phyloP scores from a whole-genome alignment of 2,797 vertebrate species.

The Mormyrops boulengeri region DNA sequence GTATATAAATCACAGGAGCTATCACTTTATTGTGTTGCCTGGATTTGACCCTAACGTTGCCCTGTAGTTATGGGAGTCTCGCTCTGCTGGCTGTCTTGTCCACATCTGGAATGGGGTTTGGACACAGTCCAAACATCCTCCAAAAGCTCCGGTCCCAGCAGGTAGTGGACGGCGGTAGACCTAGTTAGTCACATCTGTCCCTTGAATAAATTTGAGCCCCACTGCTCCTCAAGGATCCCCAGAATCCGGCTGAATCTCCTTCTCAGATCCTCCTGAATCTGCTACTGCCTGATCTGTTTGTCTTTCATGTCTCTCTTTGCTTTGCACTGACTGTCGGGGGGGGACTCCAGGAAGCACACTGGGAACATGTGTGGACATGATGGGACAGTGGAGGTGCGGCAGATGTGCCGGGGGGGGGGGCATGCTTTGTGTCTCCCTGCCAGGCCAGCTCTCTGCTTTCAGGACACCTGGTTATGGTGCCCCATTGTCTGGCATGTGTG shows the following conservation, averaged over 20 bases:
- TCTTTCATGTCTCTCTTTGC: neutral
- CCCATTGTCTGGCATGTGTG: constrained; percentile 75
- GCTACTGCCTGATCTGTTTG: neutral
- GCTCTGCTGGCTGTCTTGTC: neutral
- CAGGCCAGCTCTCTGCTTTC: constrained; percentile 38
- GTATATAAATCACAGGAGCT: neutral
- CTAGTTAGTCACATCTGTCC: neutral
- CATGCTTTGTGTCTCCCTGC: constrained; percentile 61
- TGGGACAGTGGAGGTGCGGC: constrained; percentile 54
- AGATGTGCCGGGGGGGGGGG: constrained; percentile 62
- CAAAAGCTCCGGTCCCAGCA: neutral
- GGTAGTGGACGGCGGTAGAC: neutral
- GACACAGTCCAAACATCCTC: neutral
- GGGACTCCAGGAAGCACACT: constrained; percentile 47
- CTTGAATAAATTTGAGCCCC: neutral
- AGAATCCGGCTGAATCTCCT: neutral
- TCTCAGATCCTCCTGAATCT: neutral
- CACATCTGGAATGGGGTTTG: neutral
- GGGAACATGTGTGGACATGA: constrained; percentile 60
- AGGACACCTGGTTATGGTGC: constrained; percentile 63
- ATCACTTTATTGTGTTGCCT: neutral
- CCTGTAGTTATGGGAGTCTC: neutral
- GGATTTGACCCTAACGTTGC: neutral
- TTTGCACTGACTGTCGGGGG: constrained; percentile 37
- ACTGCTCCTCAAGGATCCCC: neutral